Conservation (phyloP, 2,113 vertebrate genomes). For the Gnathonemus longibarbis region DNA sequence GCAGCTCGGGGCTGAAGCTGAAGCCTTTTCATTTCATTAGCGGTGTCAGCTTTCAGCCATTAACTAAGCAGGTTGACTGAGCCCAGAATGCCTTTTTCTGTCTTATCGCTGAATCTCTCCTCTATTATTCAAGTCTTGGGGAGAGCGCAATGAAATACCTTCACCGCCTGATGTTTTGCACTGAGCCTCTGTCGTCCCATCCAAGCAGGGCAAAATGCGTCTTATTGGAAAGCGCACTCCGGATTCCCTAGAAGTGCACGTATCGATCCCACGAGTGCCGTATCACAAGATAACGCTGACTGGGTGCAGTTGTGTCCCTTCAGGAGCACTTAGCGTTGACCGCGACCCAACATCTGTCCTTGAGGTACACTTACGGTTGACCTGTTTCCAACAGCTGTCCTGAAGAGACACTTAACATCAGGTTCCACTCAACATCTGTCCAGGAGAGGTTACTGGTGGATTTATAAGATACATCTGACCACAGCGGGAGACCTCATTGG, state of each 20-base stretch:
- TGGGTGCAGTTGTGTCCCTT: slow-evolving; percentile 59
- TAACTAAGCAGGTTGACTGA: slow-evolving; percentile 66
- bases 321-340: slow-evolving; percentile 62
- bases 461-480: not conserved
- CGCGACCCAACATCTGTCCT: slow-evolving; percentile 61
- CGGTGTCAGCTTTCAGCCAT: slow-evolving; percentile 72
- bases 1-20: slow-evolving; percentile 51
- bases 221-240: slow-evolving; percentile 76
- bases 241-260: slow-evolving; percentile 53
- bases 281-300: slow-evolving; percentile 58
- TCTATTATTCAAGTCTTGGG: slow-evolving; percentile 59
- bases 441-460: not conserved
- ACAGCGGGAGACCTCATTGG: not conserved
- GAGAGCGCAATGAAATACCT: slow-evolving; percentile 39
- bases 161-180: slow-evolving; percentile 50
- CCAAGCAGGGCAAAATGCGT: slow-evolving; percentile 55
- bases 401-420: slow-evolving; percentile 65
- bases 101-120: slow-evolving; percentile 67
- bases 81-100: slow-evolving; percentile 55
- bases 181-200: slow-evolving; percentile 55
- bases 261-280: slow-evolving; percentile 57
- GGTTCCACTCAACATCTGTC: slow-evolving; percentile 61
- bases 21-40: slow-evolving; percentile 76
- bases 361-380: not conserved
- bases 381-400: slow-evolving; percentile 45